A percentile compares a stretch with the other conserved stretches of the same genome.
Evolutionary conservation across 2,113 vertebrate genomes (phyloP).

Genomic region (Carassius carassius): DNA sequence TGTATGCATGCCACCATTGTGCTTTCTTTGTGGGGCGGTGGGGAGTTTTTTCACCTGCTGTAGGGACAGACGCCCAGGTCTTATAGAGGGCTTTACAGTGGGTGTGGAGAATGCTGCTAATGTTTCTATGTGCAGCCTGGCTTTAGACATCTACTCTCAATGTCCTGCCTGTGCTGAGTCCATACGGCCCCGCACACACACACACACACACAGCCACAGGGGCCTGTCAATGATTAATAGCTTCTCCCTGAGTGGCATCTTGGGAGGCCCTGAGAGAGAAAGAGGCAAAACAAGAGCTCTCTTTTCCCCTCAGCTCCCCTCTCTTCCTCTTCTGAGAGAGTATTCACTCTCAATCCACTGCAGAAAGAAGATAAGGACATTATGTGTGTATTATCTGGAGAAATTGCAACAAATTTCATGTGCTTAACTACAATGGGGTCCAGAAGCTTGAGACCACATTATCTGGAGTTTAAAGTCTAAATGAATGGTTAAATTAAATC

Average conservation of each 20-base stretch:
- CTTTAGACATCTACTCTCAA: constrained; percentile 45
- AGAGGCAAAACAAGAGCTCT: constrained; percentile 48
- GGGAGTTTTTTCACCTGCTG: constrained; percentile 51
- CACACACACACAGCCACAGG: constrained; percentile 49
- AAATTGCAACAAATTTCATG: not conserved
- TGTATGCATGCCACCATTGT: constrained; percentile 39
- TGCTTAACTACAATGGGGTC: not conserved
- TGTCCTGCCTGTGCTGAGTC: constrained; percentile 43
- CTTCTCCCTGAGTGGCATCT: constrained; percentile 58
- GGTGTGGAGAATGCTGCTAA: constrained; percentile 47
- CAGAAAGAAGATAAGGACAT: not conserved
- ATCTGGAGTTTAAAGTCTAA: not conserved
- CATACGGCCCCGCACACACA: not conserved
- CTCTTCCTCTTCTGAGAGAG: constrained; percentile 28
- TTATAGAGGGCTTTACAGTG: constrained; percentile 41
- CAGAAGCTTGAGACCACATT: not conserved
- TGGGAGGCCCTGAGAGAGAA: constrained; percentile 55
- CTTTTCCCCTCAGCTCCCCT: constrained; percentile 27
- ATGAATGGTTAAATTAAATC: not conserved
- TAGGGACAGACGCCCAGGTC: constrained; percentile 41
- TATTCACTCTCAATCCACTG: constrained; percentile 29
- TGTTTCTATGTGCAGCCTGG: constrained; percentile 39
- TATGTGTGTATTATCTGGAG: constrained; percentile 2
- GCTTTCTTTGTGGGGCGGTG: not conserved
- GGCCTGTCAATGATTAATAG: constrained; percentile 59